Percentiles rank a stretch among this genome's conserved stretches.
Evolutionary conservation across 1,140 invertebrate genomes (phyloP).

Genomic region (Chironomus striatipennis): DNA sequence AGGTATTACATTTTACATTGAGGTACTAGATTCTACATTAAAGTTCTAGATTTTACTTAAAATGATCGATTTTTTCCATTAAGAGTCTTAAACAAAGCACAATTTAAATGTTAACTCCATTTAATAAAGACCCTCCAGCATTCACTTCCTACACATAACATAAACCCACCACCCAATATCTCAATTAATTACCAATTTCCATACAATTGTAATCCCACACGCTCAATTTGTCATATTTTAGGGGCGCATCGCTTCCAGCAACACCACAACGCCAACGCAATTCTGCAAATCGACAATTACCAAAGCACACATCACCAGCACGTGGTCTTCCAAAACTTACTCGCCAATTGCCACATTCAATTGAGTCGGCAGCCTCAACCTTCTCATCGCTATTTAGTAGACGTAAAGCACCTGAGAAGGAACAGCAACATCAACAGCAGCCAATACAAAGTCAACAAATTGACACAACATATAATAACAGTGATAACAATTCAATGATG

Average conservation of each 20-base stretch:
- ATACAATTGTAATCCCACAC: too few species aligned
- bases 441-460: background rate
- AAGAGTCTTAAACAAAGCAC: too few species aligned
- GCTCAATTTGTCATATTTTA: background rate
- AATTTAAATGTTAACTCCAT: too few species aligned
- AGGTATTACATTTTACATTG: too few species aligned
- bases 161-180: too few species aligned
- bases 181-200: too few species aligned
- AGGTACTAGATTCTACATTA: too few species aligned
- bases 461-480: background rate
- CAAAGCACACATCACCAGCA: background rate
- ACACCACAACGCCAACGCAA: background rate
- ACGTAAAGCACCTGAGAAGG: background rate
- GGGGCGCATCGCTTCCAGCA: background rate
- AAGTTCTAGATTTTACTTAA: too few species aligned
- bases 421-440: background rate
- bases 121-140: too few species aligned
- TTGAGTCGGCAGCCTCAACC: background rate
- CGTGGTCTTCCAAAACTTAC: conserved; percentile 17
- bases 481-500: too few species aligned
- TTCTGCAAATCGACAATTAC: conserved; percentile 15
- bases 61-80: too few species aligned
- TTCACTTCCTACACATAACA: too few species aligned
- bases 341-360: background rate
- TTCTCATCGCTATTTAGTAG: background rate